phyloP scores from a whole-genome alignment of 2,888 invertebrate genomes.

The Lithodes maja region DNA sequence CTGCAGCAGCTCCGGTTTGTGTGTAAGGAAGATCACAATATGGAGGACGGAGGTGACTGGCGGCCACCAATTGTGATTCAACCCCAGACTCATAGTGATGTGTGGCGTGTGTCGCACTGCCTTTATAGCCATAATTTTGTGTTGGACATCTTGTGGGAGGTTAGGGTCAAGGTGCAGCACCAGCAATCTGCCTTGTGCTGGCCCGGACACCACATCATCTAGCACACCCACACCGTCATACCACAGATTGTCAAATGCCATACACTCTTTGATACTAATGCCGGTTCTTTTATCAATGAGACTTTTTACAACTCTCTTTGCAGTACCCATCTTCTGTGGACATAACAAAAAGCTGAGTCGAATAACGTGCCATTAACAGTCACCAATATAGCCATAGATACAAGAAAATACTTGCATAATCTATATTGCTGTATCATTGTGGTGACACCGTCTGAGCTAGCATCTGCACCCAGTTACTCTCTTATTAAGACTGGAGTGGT shows the following conservation, averaged over 20 bases:
- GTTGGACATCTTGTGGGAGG: conserved; percentile 11
- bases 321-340: too few species aligned
- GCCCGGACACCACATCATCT: conserved; percentile 30
- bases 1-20: conserved; percentile 21
- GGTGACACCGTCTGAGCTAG: too few species aligned
- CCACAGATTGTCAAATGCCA: not conserved
- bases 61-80: not conserved
- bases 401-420: too few species aligned
- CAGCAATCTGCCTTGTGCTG: conserved; percentile 1
- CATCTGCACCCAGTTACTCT: too few species aligned
- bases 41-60: conserved; percentile 24
- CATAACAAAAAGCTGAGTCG: too few species aligned
- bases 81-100: conserved; percentile 5
- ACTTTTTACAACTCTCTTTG: too few species aligned
- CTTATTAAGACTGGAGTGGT: too few species aligned
- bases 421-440: too few species aligned
- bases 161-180: conserved; percentile 19
- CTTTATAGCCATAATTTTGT: conserved; percentile 9
- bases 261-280: too few species aligned
- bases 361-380: too few species aligned
- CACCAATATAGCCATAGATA: too few species aligned
- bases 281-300: too few species aligned
- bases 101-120: conserved; percentile 20
- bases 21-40: conserved; percentile 27
- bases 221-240: conserved; percentile 2